Conservation (phyloP, 1,140 invertebrate species). For the Drosophila littoralis region DNA sequence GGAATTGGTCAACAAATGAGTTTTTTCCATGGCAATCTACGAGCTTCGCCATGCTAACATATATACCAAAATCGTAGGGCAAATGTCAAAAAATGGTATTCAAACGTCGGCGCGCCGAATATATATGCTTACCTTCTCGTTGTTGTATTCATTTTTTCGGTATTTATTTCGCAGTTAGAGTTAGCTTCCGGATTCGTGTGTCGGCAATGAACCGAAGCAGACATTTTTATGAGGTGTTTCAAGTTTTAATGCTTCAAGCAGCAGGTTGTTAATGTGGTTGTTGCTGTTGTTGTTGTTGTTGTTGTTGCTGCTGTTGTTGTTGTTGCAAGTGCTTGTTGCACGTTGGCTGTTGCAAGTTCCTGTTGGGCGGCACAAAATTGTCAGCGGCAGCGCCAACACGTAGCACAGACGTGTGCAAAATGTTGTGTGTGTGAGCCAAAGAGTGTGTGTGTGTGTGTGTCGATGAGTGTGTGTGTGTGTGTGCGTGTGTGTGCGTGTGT, state of each 20-base stretch:
- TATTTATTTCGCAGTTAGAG: too few relatives aligned
- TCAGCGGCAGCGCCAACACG: slow-evolving; percentile 58
- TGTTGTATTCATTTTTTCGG: too few relatives aligned
- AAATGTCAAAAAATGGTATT: too few relatives aligned
- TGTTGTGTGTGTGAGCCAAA: slow-evolving; percentile 44
- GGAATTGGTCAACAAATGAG: too few relatives aligned
- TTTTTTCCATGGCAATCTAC: too few relatives aligned
- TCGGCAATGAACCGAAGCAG: neutral
- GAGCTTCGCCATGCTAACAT: too few relatives aligned
- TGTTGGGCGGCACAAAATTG: slow-evolving; percentile 52
- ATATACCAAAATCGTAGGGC: too few relatives aligned
- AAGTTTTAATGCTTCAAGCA: neutral
- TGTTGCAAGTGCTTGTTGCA: slow-evolving; percentile 5
- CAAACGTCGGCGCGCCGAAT: too few relatives aligned
- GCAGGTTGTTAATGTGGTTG: slow-evolving; percentile 14
- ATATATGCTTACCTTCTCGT: too few relatives aligned
- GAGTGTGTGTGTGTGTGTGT: neutral
- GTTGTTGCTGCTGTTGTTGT: too few relatives aligned
- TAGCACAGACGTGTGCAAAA: slow-evolving; percentile 71
- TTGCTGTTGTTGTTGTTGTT: too few relatives aligned
- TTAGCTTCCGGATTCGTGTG: neutral
- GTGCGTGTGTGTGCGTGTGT: neutral
- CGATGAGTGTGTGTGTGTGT: neutral
- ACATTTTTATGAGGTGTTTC: slow-evolving; percentile 9
- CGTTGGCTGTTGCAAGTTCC: slow-evolving; percentile 2